These are phyloP conservation scores for Danaus plexippus DNA, from an alignment of 1,140 invertebrate genomes.

Conservation along the genomic window DNA sequence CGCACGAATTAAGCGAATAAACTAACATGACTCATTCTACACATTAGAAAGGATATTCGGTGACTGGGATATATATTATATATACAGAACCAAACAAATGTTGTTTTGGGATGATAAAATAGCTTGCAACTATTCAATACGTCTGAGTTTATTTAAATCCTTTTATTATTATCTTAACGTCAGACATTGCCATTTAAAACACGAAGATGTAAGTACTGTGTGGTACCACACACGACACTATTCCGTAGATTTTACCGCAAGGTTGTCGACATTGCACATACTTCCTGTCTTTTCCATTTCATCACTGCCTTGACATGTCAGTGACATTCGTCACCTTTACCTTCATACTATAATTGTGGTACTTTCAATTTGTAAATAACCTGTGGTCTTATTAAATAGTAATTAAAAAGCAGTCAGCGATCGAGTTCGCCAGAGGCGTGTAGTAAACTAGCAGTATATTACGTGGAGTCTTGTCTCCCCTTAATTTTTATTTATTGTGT, in stretches of 20 bases:
- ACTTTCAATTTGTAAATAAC: conserved; percentile 14
- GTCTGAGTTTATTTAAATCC: too few species aligned
- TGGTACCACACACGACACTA: too few species aligned
- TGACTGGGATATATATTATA: too few species aligned
- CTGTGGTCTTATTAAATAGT: conserved; percentile 11
- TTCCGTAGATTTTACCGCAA: conserved; percentile 5
- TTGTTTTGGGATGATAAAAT: too few species aligned
- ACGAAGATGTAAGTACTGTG: too few species aligned
- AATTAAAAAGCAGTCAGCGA: conserved; percentile 12
- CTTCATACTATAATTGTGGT: conserved; percentile 12
- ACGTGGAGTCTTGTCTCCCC: conserved; percentile 41
- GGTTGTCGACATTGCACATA: conserved; percentile 20
- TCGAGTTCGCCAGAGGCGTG: conserved; percentile 10
- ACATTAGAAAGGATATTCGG: too few species aligned
- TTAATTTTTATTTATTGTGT: conserved; percentile 56
- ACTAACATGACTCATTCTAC: too few species aligned
- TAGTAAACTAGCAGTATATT: conserved; percentile 27
- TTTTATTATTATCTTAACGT: too few species aligned
- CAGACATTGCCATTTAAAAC: too few species aligned
- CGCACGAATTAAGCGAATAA: too few species aligned
- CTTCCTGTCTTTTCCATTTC: conserved; percentile 20
- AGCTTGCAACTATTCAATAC: too few species aligned
- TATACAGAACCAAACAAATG: too few species aligned
- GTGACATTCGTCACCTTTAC: conserved; percentile 18
- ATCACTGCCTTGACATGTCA: conserved; percentile 14